Base-by-base conservation (phyloP, 2,888 invertebrate genomes). In the Cephus pulcher region DNA sequence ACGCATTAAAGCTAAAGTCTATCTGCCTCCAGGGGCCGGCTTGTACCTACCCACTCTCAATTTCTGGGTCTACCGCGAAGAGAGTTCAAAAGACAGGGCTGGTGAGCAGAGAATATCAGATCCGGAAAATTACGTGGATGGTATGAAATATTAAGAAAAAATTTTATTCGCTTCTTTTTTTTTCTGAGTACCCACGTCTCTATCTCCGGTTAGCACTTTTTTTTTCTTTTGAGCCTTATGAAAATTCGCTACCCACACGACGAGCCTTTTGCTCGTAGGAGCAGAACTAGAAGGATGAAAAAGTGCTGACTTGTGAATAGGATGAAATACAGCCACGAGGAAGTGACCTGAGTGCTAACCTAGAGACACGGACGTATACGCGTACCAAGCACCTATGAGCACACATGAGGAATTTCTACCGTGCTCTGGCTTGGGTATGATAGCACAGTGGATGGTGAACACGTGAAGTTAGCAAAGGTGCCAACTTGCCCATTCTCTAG, bases 401-500 rank as follows among this genome's bases (percentile, higher is more conserved):
- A 56, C 56, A 56, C 56, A 56, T 6, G 56, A 56, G 56, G 56
- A 56, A 56, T 23, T 23, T 56, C 56, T 56, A 6, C 56, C 2
- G 23, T 56, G 2, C 23, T 40, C 40, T 9, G 9, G 40, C 40
- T 56, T 23, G 56, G 23, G 23, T 56, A 56, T 23, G 56, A 56
- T 56, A 56, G 56, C 56, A 6, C 56, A 15, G 56, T 9, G 40
- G 34, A 71, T n/a, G 23, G 73, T 77, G 75, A 75, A 76, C 76
- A 84, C 81, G 85, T 84, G 85, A 88, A 87, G 87, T 89, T 89
- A 88, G 86, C 83, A 83, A 84, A 87, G 85, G 86, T 84, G 86
- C 80, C 81, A 86, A 86, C 83, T 86, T 84, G 74, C 73, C 84
- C 82, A 84, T 85, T 84, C 85, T 77, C 83, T 82, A 85, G 84